phyloP scores from a whole-genome alignment of 2,113 vertebrate species.

The Anhinga rufa region DNA sequence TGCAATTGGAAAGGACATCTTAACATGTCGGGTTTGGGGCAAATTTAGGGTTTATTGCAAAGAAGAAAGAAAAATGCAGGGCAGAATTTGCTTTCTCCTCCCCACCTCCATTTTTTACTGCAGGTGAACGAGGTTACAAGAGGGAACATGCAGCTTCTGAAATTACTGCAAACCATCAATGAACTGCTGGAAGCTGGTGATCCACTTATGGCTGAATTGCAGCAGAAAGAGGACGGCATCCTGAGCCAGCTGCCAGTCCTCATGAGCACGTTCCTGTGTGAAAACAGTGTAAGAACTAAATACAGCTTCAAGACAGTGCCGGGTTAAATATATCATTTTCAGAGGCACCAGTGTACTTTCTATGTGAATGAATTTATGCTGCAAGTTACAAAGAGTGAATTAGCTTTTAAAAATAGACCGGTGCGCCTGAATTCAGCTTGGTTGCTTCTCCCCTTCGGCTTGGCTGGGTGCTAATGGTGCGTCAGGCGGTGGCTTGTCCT shows the following conservation, averaged over 20 bases:
- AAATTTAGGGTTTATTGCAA: not conserved
- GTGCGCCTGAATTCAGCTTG: not conserved
- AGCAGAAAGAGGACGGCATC: not conserved
- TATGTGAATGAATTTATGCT: not conserved
- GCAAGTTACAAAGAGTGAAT: not conserved
- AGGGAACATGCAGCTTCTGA: not conserved
- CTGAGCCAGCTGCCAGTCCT: not conserved
- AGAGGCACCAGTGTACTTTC: not conserved
- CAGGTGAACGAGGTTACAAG: not conserved
- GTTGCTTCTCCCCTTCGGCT: not conserved
- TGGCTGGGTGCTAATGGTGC: not conserved
- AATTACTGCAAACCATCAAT: not conserved
- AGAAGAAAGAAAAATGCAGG: not conserved
- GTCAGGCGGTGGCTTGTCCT: not conserved
- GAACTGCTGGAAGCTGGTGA: not conserved
- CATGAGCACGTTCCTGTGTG: not conserved
- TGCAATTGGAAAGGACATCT: not conserved
- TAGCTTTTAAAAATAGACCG: not conserved
- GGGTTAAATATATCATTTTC: not conserved
- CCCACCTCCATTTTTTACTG: not conserved
- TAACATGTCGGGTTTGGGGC: not conserved
- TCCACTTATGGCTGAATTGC: not conserved
- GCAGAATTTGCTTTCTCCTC: not conserved
- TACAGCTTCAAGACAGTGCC: not conserved
- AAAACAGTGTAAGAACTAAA: not conserved